Base-by-base conservation (phyloP, 2,113 vertebrate genomes). In the Meriones unguiculatus region DNA sequence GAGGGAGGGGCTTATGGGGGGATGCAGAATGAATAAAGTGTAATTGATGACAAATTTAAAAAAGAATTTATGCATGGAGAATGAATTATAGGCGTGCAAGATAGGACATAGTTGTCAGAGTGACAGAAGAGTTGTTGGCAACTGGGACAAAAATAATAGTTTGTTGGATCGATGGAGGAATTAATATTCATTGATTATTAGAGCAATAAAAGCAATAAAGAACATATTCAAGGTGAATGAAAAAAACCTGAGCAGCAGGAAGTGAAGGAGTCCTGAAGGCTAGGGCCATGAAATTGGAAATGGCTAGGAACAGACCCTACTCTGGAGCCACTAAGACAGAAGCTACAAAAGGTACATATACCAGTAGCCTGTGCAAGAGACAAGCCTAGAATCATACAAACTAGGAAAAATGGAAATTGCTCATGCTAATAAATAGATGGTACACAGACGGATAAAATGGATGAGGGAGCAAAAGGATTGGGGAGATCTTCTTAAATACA, bases 311-410 rank as follows among this genome's bases (percentile, higher is more conserved):
- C 13, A 52, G 69, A 18, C 20, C 59, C 50, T 77, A 2, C 46
- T 93, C 65, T 73, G n/a, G 22, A 67, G 25, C 8, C 32, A 25
- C 18, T 69, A 75, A 85, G 46, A 73, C 12, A 25, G 20, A 87
- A 75, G 17, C 69, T 22, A 54, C 30, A 57, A 91, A 35, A 65
- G 57, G 25, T 25, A 52, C 22, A n/a, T 72, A 86, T 86, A 12
- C 22, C 8, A 57, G 18, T 64, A 69, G 14, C 85, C 24, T 50
- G 28, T 50, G n/a, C 25, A 46, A 50, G 24, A 80, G 20, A 57
- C 35, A 87, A 95, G 25, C 69, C 20, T 77, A 17, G 65, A 96
- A 41, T 25, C 80, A 59, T 73, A 76, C 76, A 95, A 91, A 52
- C 18, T 20, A 77, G 38, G 24, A 92, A 70, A 84, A 89, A 76